Evolutionary conservation across 2,113 vertebrate species (phyloP).

Genomic region (Phrynosoma blainvillii): DNA sequence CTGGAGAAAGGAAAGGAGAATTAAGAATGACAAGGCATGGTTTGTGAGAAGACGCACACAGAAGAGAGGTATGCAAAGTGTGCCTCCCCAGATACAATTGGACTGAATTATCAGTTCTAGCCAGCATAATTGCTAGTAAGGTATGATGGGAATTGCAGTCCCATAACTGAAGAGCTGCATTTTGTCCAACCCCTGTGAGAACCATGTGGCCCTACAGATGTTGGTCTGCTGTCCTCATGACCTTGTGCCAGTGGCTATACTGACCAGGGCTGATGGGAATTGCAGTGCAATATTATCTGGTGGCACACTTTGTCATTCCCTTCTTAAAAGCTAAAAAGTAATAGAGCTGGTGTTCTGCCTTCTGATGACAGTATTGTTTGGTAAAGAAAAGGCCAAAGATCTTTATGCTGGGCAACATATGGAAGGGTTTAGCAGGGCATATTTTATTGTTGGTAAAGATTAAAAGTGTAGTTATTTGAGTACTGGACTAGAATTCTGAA

Average conservation of each 20-base stretch:
- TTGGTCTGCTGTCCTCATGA: not conserved
- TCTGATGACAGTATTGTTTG: not conserved
- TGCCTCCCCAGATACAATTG: not conserved
- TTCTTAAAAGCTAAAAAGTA: not conserved
- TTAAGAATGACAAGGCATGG: not conserved
- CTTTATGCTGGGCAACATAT: not conserved
- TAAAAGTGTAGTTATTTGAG: no score
- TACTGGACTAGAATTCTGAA: no score
- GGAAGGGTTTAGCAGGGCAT: not conserved
- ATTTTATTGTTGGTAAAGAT: not conserved
- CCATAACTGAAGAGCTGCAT: no score
- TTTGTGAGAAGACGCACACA: not conserved
- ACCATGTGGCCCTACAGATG: no score
- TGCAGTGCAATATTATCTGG: not conserved
- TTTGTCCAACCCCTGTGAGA: no score
- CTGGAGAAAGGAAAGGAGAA: no score
- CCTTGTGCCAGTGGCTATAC: not conserved
- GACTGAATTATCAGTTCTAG: not conserved
- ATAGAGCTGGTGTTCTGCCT: not conserved
- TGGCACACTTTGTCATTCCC: no score
- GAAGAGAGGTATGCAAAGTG: not conserved
- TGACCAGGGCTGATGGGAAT: not conserved
- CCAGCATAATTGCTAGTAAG: no score
- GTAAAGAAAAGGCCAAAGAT: not conserved
- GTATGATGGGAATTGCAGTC: no score